phyloP scores from a whole-genome alignment of 30 jellyfish, hydroid and myxozoan genomes.

The Clytia hemisphaerica region DNA sequence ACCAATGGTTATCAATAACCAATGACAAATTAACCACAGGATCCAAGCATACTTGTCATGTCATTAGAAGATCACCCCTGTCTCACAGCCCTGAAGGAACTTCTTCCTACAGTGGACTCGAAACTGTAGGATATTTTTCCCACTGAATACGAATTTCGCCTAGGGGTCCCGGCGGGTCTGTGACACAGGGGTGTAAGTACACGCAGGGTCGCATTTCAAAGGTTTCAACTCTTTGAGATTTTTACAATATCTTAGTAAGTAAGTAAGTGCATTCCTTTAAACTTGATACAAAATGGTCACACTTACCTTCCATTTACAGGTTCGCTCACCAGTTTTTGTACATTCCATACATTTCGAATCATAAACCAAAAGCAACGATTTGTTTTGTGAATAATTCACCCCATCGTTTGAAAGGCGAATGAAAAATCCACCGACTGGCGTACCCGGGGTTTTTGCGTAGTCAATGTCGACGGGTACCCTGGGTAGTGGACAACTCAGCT shows the following conservation, averaged over 20 bases:
- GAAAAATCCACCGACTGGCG: constrained; percentile 58
- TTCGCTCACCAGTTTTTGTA: constrained; percentile 10
- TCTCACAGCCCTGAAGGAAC: too few relatives aligned
- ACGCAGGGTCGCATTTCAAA: too few relatives aligned
- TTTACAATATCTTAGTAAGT: neutral
- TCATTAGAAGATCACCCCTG: too few relatives aligned
- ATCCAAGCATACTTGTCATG: too few relatives aligned
- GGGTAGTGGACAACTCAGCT: constrained; percentile 56
- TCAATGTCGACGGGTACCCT: constrained; percentile 24
- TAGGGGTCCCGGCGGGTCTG: too few relatives aligned
- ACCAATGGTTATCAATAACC: neutral
- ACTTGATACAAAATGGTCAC: neutral
- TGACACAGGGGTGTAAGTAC: too few relatives aligned
- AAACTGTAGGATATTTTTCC: too few relatives aligned
- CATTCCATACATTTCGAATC: constrained; percentile 89
- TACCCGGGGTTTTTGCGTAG: constrained; percentile 25
- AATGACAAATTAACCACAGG: too few relatives aligned
- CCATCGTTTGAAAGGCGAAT: constrained; percentile 63
- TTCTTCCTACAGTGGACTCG: too few relatives aligned
- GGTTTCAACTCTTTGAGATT: too few relatives aligned
- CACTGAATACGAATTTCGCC: too few relatives aligned
- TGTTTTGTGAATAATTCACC: constrained; percentile 31
- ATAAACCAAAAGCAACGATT: constrained; percentile 39
- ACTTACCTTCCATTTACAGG: constrained; percentile 58
- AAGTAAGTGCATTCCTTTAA: neutral